Percentiles rank a stretch among this genome's conserved stretches.
Evolutionary conservation across 1,140 invertebrate genomes (phyloP).

Genomic region (Pteromalus puparum): DNA sequence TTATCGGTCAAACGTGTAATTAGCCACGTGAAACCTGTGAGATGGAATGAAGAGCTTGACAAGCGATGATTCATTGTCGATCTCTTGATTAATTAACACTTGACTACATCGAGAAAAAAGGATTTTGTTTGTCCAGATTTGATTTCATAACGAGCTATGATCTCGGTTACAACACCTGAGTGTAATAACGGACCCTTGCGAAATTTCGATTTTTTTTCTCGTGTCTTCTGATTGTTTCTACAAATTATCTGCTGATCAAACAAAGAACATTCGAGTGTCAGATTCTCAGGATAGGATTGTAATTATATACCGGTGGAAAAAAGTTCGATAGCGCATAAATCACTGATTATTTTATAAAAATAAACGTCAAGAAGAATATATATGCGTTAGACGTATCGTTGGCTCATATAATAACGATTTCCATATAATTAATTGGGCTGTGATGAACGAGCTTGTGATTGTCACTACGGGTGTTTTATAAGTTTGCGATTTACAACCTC

Average conservation of each 20-base stretch:
- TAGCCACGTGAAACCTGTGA: background rate
- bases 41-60: background rate
- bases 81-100: background rate
- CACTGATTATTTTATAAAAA: background rate
- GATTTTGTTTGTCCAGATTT: slow-evolving; percentile 1
- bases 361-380: background rate
- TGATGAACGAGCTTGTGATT: background rate
- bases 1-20: background rate
- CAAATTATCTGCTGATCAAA: background rate
- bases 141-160: slow-evolving; percentile 13
- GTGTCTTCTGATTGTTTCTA: background rate
- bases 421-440: background rate
- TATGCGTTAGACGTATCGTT: background rate
- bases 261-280: background rate
- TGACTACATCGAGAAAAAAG: background rate
- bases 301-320: background rate
- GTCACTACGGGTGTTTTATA: background rate
- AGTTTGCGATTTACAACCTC: background rate
- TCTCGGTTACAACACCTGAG: slow-evolving; percentile 11
- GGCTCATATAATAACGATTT: background rate
- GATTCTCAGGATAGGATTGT: background rate
- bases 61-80: background rate
- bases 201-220: background rate
- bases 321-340: background rate
- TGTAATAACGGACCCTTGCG: slow-evolving; percentile 22